phyloP scores from a whole-genome alignment of 30 jellyfish, hydroid and myxozoan genomes.

The Aurelia aurita complex sp. Pacific region DNA sequence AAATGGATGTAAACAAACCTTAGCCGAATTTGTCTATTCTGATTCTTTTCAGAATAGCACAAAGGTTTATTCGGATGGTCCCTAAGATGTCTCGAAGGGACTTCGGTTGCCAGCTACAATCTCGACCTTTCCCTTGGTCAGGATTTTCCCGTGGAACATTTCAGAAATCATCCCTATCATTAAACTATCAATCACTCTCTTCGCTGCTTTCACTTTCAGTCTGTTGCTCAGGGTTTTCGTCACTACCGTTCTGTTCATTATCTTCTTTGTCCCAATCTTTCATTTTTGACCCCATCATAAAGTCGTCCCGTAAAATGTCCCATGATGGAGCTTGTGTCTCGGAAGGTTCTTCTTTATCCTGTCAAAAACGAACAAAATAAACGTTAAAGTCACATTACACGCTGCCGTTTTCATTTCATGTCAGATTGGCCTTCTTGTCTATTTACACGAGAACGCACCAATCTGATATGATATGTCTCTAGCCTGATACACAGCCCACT shows the following conservation, averaged over 20 bases:
- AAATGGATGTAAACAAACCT: too few relatives aligned
- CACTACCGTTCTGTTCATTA: conserved; percentile 24
- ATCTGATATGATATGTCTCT: too few relatives aligned
- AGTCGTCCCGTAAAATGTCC: conserved; percentile 93
- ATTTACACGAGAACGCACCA: too few relatives aligned
- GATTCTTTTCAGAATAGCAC: too few relatives aligned
- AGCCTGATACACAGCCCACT: too few relatives aligned
- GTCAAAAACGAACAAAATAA: too few relatives aligned
- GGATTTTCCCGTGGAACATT: too few relatives aligned
- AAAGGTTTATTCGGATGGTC: neutral
- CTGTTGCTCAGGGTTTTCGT: conserved; percentile 9
- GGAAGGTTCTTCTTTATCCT: neutral
- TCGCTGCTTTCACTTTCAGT: conserved; percentile 34
- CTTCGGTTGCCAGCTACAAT: neutral
- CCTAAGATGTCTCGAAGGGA: neutral
- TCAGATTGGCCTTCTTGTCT: too few relatives aligned
- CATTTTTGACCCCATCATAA: conserved; percentile 97
- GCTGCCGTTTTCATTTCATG: too few relatives aligned
- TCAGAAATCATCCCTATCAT: neutral
- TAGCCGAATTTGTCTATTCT: too few relatives aligned
- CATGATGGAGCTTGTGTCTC: conserved; percentile 65
- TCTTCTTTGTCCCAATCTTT: conserved; percentile 96
- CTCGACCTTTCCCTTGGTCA: neutral
- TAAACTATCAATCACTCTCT: conserved; percentile 10
- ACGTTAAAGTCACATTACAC: too few relatives aligned